A percentile compares a stretch with the other conserved stretches of the same genome.
phyloP scores from a whole-genome alignment of 2,113 vertebrate species.

The Rissa tridactyla region DNA sequence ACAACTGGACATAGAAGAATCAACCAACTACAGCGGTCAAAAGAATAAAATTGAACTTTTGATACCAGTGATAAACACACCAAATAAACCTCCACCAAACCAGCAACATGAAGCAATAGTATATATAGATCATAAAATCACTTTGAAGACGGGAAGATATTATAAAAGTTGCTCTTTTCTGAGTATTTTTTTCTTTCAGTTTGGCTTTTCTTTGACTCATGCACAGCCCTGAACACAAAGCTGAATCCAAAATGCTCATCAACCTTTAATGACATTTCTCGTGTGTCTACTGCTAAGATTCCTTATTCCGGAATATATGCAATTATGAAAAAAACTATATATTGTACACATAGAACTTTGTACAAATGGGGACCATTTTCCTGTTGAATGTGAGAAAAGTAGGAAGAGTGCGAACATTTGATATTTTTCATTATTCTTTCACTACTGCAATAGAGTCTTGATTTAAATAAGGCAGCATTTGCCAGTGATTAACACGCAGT shows the following conservation, averaged over 20 bases:
- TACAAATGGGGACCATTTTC: background rate
- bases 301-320: background rate
- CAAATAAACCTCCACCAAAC: background rate
- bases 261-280: slow-evolving; percentile 53
- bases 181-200: slow-evolving; percentile 27
- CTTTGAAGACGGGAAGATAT: background rate
- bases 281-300: slow-evolving; percentile 39
- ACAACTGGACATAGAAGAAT: background rate
- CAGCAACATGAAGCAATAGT: background rate
- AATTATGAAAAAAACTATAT: slow-evolving; percentile 24
- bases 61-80: background rate
- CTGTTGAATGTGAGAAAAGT: background rate
- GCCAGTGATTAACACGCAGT: background rate
- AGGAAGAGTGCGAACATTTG: background rate
- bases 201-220: slow-evolving; percentile 35
- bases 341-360: background rate
- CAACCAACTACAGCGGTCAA: background rate
- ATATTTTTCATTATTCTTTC: slow-evolving; percentile 24
- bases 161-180: slow-evolving; percentile 48
- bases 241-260: slow-evolving; percentile 59
- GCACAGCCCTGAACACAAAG: background rate
- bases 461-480: slow-evolving; percentile 29
- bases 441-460: background rate
- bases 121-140: background rate
- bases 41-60: background rate